Evolutionary conservation across 2,888 invertebrate genomes (phyloP), one percentile per base, ranked within the genome.

Genomic region (Drosophila sordidula): DNA sequence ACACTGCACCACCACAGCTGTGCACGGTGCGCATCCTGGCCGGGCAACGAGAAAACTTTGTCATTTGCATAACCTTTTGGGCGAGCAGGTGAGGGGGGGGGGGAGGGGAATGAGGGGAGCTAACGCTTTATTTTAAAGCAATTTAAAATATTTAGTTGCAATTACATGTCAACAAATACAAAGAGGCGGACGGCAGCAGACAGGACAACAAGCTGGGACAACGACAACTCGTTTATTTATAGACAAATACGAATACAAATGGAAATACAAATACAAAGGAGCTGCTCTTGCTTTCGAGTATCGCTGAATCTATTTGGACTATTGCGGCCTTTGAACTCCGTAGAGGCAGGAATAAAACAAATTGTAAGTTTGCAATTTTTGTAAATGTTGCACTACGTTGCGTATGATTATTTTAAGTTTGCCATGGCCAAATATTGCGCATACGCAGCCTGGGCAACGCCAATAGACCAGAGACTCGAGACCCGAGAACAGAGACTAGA

Each of bases 81-180:
- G 51, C 59, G 63, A 59, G 54, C 32, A 61, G 57, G 18, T 22
- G 41, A 34, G 41, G 3, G 16, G 12, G 29, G n/a, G 46, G 42
- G 22, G 11, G 8, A 11, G n/a, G 8, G 47, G n/a, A 56, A 1
- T 9, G 22, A 18, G 41, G 14, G 54, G 38, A 38, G 38, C 1
- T 12, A 62, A 51, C 63, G 77, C 84, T 89, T 89, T 84, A 89
- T 87, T 89, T 89, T 89, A 87, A 87, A 89, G 85, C 85, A 84
- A 89, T 89, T 81, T 87, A 83, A 87, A 89, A 87, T 87, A 89
- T 89, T 87, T 87, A 87, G 84, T 89, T 84, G 80, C 90, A 89
- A 87, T 87, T 89, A 87, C 79, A 86, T 89, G 80, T 89, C 84
- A 88, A 89, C 87, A 83, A 80, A 83, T 64, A 89, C 58, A 64